These are phyloP conservation scores for Shinisaurus crocodilurus DNA, from an alignment of 2,113 vertebrate genomes.

Conservation along the genomic window DNA sequence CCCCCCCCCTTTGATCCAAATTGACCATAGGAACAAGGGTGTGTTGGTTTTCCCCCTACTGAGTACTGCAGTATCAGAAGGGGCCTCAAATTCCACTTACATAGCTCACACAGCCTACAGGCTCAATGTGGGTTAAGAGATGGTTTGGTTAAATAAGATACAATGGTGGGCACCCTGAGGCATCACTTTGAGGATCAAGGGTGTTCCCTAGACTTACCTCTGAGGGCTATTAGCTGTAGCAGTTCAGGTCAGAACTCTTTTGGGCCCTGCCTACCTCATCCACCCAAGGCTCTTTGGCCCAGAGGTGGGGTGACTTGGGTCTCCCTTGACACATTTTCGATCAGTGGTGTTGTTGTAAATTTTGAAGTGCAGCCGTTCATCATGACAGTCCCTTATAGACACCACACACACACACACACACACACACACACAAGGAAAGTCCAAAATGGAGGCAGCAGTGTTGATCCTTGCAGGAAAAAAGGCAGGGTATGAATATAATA, in stretches of 20 bases:
- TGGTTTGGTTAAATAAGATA: not conserved
- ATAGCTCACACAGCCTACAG: not conserved
- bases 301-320: not conserved
- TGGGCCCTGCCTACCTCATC: too few species aligned
- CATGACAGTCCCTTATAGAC: too few species aligned
- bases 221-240: not conserved
- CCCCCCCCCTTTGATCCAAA: not conserved
- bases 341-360: too few species aligned
- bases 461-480: too few species aligned
- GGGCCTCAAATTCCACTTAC: not conserved
- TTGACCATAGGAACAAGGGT: not conserved
- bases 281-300: not conserved
- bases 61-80: not conserved
- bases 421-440: too few species aligned
- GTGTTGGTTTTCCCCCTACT: not conserved
- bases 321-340: not conserved
- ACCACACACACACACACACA: too few species aligned
- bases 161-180: not conserved
- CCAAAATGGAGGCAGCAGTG: too few species aligned
- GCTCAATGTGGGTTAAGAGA: not conserved
- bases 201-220: not conserved
- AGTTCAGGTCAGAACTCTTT: not conserved
- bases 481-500: too few species aligned
- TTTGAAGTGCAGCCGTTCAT: too few species aligned
- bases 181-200: not conserved